Conservation (phyloP, 2,888 invertebrate genomes). For the Saturnia pavonia region DNA sequence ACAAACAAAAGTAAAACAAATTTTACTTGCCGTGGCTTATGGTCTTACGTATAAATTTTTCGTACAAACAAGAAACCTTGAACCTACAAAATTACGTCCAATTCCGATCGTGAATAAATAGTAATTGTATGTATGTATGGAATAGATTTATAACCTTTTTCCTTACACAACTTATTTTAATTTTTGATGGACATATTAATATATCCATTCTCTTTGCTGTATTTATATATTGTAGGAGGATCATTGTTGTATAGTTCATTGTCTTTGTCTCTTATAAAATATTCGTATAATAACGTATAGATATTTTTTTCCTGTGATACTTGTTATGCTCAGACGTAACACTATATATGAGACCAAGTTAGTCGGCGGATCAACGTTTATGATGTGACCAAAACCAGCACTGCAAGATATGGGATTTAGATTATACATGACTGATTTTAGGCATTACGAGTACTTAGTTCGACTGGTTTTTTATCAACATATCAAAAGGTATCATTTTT, state of each 20-base stretch:
- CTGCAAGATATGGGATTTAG: background rate
- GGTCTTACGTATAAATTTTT: constrained; percentile 5
- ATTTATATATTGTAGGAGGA: background rate
- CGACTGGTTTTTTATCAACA: no score
- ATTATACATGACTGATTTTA: background rate
- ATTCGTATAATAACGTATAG: background rate
- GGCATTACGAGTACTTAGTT: no score
- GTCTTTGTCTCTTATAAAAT: background rate
- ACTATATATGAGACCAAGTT: background rate
- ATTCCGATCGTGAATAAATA: constrained; percentile 56
- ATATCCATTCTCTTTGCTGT: background rate
- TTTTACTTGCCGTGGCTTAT: constrained; percentile 4
- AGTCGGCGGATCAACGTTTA: background rate
- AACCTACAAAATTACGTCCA: constrained; percentile 47
- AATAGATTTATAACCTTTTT: constrained; percentile 55
- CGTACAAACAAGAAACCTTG: constrained; percentile 25
- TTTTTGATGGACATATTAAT: constrained; percentile 56
- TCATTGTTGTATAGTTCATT: background rate
- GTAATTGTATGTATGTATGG: constrained; percentile 47
- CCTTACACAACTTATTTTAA: constrained; percentile 53
- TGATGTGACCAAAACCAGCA: background rate
- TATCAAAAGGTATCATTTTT: no score
- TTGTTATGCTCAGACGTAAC: background rate
- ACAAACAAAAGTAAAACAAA: background rate
- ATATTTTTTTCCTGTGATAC: background rate